Percentiles rank a stretch among this genome's conserved stretches.
Conservation (phyloP, 2,113 vertebrate genomes). For the Oreotrochilus melanogaster region DNA sequence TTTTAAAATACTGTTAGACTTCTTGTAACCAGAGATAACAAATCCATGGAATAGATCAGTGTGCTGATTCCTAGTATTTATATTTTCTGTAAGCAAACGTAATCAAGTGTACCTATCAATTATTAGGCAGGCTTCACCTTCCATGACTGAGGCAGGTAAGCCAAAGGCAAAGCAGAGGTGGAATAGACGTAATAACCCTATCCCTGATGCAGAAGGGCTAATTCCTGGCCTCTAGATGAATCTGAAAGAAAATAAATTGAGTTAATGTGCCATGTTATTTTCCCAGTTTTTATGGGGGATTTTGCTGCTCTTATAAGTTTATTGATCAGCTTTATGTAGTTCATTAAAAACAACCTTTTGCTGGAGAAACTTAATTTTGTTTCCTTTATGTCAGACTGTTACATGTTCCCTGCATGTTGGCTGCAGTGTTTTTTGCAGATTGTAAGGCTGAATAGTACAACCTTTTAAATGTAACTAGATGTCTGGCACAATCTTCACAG, state of each 20-base stretch:
- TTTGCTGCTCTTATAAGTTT: neutral
- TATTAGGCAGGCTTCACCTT: neutral
- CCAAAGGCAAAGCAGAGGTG: neutral
- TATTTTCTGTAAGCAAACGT: neutral
- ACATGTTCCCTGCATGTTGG: neutral
- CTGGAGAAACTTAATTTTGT: neutral
- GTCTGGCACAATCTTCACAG: neutral
- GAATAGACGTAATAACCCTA: neutral
- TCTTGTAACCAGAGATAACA: neutral
- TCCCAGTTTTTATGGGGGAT: neutral
- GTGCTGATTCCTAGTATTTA: neutral
- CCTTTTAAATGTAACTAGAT: neutral
- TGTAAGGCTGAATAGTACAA: slow-evolving; percentile 5
- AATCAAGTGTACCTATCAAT: neutral
- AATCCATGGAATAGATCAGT: neutral
- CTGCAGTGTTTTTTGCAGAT: slow-evolving; percentile 16
- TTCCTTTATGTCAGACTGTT: neutral
- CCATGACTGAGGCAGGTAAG: neutral
- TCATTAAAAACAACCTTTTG: neutral
- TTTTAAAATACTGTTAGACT: neutral
- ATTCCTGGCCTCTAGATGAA: neutral
- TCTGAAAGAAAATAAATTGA: neutral
- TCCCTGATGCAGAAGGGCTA: neutral
- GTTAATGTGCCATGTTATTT: neutral
- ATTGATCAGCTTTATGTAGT: neutral